Percentiles rank a stretch among this genome's conserved stretches.
Evolutionary conservation across 2,888 invertebrate genomes (phyloP).

Genomic region (Meloe dianella): DNA sequence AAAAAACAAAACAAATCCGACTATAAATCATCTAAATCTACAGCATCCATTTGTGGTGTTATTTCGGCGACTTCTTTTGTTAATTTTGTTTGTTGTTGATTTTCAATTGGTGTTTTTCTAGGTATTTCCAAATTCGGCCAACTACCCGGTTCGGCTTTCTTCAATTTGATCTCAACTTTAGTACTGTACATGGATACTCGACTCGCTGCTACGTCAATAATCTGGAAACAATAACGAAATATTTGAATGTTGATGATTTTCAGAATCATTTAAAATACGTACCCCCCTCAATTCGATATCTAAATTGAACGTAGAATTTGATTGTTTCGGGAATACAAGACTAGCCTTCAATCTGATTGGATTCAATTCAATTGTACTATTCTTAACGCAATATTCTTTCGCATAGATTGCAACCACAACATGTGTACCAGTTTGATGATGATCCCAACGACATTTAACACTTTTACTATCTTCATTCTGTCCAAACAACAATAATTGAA

Average conservation of each 20-base stretch:
- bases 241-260: background rate
- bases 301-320: conserved; percentile 72
- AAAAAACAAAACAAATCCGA: background rate
- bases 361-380: conserved; percentile 80
- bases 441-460: conserved; percentile 84
- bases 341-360: conserved; percentile 79
- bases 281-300: conserved; percentile 86
- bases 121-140: conserved; percentile 82
- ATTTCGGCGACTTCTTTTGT: conserved; percentile 53
- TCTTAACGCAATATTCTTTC: conserved; percentile 83
- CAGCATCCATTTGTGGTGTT: conserved; percentile 65
- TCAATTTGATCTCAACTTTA: conserved; percentile 91
- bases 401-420: conserved; percentile 90
- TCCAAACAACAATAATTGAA: conserved; percentile 39
- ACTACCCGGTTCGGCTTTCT: conserved; percentile 82
- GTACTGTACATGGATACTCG: conserved; percentile 81
- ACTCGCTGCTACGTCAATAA: conserved; percentile 75
- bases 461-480: conserved; percentile 62
- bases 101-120: conserved; percentile 10
- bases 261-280: conserved; percentile 51
- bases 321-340: conserved; percentile 79
- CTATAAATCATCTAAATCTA: conserved; percentile 76
- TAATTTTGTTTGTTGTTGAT: conserved; percentile 43
- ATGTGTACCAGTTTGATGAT: conserved; percentile 89
- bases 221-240: conserved; percentile 62